Base-by-base conservation (phyloP, 2,113 vertebrate species). In the Carassius auratus region DNA sequence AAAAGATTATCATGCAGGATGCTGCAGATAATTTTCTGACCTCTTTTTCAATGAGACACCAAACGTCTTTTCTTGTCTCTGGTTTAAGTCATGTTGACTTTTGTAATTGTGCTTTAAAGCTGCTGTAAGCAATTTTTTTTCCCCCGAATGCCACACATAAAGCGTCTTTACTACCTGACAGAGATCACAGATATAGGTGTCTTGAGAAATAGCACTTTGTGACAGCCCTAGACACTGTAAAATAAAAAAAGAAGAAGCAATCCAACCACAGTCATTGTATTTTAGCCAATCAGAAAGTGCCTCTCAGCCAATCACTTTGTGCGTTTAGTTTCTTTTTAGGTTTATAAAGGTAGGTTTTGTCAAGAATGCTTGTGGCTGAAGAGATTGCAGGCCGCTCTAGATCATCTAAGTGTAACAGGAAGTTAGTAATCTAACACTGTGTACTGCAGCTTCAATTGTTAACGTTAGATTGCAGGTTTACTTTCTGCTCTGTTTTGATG, bases 1-100 rank as follows among this genome's bases (percentile, higher is more conserved):
- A 33, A 12, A 33, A 79, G 80, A 88, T 83, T 77, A 79, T 73
- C 80, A 73, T 64, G 8, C 68, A 68, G 68, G 75, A 57, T 61
- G 62, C 73, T n/a, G 42, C 71, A 82, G 81, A 85, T 69, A 17
- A 57, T 83, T 81, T 78, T 74, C 14, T 61, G 64, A 83, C 81
- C 71, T 76, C 64, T 61, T 23, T 59, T 76, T 81, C 84, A 78
- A 64, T 73, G 66, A 64, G 73, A 66, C n/a, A 26, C 74, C 57
- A 62, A 84, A 33, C 48, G n/a, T 76, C 57, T 75, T 84, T 66
- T 62, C 59, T 64, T 84, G 73, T 66, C 38, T 61, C 7, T 59
- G 68, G 23, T 55, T 5, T 30, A 75, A 38, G 61, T 45, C 55
- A 59, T 45, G 45, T 82, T 36, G 23, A 52, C 26, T 52, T 50